These are phyloP conservation scores for Aspidiotus destructor DNA, from an alignment of 2,888 invertebrate genomes.

Conservation along the genomic window DNA sequence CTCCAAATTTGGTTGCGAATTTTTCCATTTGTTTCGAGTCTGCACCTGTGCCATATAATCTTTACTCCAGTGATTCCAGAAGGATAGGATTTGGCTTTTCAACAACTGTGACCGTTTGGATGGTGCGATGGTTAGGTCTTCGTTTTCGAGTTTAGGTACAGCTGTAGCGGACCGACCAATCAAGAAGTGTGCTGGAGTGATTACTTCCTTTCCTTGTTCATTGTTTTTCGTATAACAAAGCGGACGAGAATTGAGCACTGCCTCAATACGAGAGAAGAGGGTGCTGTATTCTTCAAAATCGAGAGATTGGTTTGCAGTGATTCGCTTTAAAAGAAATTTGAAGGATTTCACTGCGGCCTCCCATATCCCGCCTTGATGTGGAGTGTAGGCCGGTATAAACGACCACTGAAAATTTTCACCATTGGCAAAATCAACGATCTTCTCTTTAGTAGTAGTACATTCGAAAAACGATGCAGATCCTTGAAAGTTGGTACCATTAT, in stretches of 20 bases:
- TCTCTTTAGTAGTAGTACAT: too few relatives aligned
- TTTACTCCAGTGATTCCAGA: neutral
- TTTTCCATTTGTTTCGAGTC: slow-evolving; percentile 1
- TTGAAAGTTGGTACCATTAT: neutral
- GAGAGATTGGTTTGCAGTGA: neutral
- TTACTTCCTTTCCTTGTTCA: neutral
- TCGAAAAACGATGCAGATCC: neutral
- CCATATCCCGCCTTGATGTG: neutral
- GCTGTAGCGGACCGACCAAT: neutral
- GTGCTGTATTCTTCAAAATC: slow-evolving; percentile 7
- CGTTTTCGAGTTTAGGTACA: neutral
- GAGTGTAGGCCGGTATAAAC: neutral
- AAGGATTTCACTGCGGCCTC: too few relatives aligned
- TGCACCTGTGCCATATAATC: neutral
- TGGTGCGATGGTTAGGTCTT: neutral
- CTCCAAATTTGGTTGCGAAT: neutral
- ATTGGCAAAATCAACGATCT: neutral
- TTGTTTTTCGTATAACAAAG: neutral
- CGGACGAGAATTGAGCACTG: neutral
- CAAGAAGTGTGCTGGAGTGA: neutral
- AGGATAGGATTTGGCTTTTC: neutral
- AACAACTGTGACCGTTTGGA: neutral
- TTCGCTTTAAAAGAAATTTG: neutral
- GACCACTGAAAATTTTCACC: neutral
- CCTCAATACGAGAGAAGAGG: neutral